A percentile compares a stretch with the other conserved stretches of the same genome.
phyloP scores from a whole-genome alignment of 2,888 invertebrate species.

The Silvanus unidentatus region DNA sequence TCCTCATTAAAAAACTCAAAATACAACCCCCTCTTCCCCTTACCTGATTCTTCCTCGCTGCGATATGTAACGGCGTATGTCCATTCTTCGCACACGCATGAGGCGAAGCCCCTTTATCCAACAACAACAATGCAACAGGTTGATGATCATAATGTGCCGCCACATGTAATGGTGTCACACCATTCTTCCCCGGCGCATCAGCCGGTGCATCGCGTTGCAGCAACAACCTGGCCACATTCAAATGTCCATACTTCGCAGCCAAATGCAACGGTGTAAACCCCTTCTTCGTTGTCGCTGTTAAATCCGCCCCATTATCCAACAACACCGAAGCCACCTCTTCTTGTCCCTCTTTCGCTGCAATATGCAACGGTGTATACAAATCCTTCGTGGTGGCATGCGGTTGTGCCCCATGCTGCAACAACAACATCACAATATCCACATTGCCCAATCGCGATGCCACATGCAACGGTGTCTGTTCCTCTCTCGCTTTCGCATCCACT shows the following conservation, averaged over 20 bases:
- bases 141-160: constrained; percentile 96
- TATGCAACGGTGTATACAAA: constrained; percentile 92
- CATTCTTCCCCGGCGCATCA: constrained; percentile 88
- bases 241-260: constrained; percentile 95
- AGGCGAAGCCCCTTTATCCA: constrained; percentile 92
- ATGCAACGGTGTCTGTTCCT: constrained; percentile 95
- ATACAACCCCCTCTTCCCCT: no score
- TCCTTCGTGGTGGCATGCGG: constrained; percentile 90
- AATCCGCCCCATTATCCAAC: constrained; percentile 84
- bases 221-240: constrained; percentile 79
- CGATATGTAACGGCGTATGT: constrained; percentile 95
- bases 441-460: constrained; percentile 94
- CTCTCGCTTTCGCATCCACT: constrained; percentile 66
- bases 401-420: constrained; percentile 89
- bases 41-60: constrained; percentile 94
- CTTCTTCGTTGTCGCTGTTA: constrained; percentile 89
- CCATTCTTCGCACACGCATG: constrained; percentile 95
- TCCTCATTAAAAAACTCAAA: no score
- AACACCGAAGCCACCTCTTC: constrained; percentile 86
- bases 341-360: constrained; percentile 95
- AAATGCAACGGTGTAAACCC: constrained; percentile 96
- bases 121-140: constrained; percentile 78
- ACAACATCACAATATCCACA: constrained; percentile 88
- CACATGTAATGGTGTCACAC: constrained; percentile 92
- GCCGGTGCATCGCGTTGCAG: constrained; percentile 77